These are phyloP conservation scores for Ophiodon elongatus DNA, from an alignment of 2,113 vertebrate genomes.

Conservation along the genomic window DNA sequence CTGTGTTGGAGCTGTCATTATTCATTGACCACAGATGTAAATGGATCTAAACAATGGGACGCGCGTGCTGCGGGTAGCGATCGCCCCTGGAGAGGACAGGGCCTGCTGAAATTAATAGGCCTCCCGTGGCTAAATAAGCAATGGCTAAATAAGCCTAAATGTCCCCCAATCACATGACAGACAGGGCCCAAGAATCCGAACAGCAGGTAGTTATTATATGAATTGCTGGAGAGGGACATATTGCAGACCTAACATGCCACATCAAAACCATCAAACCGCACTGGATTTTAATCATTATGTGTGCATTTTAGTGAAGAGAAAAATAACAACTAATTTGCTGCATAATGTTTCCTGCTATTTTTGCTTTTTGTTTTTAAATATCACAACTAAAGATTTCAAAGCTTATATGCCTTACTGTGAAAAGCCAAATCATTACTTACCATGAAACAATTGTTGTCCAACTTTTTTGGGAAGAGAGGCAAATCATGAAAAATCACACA, in stretches of 20 bases:
- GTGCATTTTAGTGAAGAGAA: constrained; percentile 5
- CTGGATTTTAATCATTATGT: constrained; percentile 61
- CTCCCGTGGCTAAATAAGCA: constrained; percentile 88
- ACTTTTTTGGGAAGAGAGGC: constrained; percentile 12
- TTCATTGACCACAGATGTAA: constrained; percentile 85
- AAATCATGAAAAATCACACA: constrained; percentile 39
- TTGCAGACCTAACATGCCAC: constrained; percentile 78
- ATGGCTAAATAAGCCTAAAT: constrained; percentile 86
- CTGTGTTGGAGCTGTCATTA: constrained; percentile 76
- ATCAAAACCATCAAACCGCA: constrained; percentile 75
- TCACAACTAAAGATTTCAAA: not conserved
- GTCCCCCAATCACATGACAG: constrained; percentile 83
- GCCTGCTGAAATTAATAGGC: constrained; percentile 88
- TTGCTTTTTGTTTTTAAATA: constrained; percentile 21
- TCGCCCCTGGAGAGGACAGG: constrained; percentile 84
- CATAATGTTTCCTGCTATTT: constrained; percentile 40
- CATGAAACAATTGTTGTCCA: not conserved
- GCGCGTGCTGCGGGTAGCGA: constrained; percentile 72
- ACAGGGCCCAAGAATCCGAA: constrained; percentile 84
- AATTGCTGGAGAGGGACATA: constrained; percentile 82
- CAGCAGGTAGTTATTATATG: constrained; percentile 87
- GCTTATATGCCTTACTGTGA: not conserved
- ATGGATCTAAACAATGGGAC: constrained; percentile 83
- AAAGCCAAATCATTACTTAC: constrained; percentile 1
- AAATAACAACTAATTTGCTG: constrained; percentile 54